Percentiles rank a stretch among this genome's conserved stretches.
These are phyloP conservation scores for Mellilla xanthometata DNA, from an alignment of 2,888 invertebrate species.

Conservation along the genomic window DNA sequence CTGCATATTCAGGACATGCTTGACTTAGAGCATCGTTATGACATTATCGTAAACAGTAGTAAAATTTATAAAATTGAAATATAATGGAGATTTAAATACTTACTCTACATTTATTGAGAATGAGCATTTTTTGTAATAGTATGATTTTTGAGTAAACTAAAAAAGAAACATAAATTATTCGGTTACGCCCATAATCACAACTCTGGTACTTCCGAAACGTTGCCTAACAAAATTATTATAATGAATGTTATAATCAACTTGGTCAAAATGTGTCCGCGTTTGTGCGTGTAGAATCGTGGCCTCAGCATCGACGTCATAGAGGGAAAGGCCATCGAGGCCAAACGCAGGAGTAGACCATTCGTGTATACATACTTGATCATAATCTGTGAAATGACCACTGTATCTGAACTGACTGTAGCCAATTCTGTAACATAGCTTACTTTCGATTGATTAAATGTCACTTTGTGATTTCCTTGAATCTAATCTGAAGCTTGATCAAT, in stretches of 20 bases:
- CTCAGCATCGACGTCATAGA: slow-evolving; percentile 38
- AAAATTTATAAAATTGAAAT: no score
- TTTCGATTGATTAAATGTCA: slow-evolving; percentile 41
- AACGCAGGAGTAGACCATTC: slow-evolving; percentile 34
- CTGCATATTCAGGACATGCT: no score
- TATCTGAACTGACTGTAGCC: background rate
- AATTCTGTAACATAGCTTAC: slow-evolving; percentile 23
- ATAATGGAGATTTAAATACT: no score
- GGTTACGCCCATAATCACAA: no score
- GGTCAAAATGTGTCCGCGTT: slow-evolving; percentile 14
- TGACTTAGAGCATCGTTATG: no score
- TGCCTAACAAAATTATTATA: no score
- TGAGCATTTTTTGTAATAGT: no score
- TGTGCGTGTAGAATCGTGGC: slow-evolving; percentile 18
- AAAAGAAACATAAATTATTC: no score
- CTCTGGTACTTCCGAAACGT: no score
- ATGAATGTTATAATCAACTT: background rate
- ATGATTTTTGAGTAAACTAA: no score
- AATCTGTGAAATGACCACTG: background rate
- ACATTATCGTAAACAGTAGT: no score
- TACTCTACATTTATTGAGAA: no score
- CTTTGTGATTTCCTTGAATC: slow-evolving; percentile 24
- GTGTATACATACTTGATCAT: slow-evolving; percentile 8
- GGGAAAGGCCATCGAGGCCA: slow-evolving; percentile 56
- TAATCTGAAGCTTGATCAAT: slow-evolving; percentile 27